A percentile compares a stretch with the other conserved stretches of the same genome.
Conservation (phyloP, 2,797 vertebrate species). For the Alectoris magna region DNA sequence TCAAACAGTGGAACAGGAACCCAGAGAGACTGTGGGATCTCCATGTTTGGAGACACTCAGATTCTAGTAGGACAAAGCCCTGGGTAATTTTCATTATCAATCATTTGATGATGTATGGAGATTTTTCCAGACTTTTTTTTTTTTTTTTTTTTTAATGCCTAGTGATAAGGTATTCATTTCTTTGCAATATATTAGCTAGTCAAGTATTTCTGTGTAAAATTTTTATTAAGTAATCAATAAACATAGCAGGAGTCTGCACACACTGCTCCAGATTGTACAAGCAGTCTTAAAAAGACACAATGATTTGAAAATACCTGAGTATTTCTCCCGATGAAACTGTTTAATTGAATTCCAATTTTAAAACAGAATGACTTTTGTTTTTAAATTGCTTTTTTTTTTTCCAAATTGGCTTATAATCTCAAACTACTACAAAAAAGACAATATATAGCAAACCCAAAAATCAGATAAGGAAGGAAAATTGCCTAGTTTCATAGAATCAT, state of each 20-base stretch:
- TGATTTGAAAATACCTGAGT: not conserved
- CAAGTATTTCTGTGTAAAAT: not conserved
- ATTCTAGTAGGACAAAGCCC: not conserved
- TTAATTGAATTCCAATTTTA: not conserved
- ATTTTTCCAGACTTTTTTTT: not conserved
- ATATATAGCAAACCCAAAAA: not conserved
- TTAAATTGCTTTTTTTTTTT: no score
- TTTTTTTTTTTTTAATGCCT: not conserved
- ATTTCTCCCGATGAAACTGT: not conserved
- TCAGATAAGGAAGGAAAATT: not conserved
- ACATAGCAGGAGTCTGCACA: not conserved
- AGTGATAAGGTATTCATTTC: not conserved
- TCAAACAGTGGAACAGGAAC: not conserved
- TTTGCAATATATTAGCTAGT: constrained; percentile 27
- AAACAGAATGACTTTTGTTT: not conserved
- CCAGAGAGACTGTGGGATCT: not conserved
- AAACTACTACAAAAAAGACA: not conserved
- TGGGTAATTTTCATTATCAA: not conserved
- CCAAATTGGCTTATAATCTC: not conserved
- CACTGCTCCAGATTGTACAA: not conserved
- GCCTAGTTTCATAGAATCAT: not conserved
- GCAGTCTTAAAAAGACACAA: not conserved
- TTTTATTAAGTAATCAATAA: constrained; percentile 24
- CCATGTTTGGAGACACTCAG: not conserved
- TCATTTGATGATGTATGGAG: not conserved